Conservation (phyloP, 2,113 vertebrate species). For the Steatornis caripensis region DNA sequence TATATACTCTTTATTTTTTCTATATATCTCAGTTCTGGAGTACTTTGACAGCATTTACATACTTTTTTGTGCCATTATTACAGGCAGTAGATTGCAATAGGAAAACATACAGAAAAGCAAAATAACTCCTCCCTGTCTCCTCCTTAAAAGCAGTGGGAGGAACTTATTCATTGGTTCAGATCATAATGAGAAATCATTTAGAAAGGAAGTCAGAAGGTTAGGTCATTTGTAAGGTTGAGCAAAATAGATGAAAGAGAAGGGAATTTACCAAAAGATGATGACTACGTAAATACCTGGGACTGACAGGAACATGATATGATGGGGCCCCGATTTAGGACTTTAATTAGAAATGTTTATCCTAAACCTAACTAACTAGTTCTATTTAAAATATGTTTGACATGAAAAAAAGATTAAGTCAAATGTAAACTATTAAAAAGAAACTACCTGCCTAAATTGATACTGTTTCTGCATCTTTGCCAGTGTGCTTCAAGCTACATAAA, state of each 20-base stretch:
- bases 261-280: background rate
- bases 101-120: background rate
- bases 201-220: background rate
- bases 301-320: background rate
- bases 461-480: background rate
- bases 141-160: background rate
- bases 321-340: background rate
- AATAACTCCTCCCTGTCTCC: background rate
- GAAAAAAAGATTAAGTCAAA: background rate
- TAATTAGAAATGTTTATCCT: background rate
- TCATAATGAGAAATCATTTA: background rate
- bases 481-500: background rate
- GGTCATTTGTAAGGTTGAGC: background rate
- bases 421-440: background rate
- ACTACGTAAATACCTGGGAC: background rate
- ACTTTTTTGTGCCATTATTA: background rate
- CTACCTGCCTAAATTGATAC: background rate
- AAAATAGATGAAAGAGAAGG: background rate
- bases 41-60: background rate
- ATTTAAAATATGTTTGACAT: background rate
- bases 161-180: background rate
- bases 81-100: background rate
- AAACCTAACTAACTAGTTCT: background rate
- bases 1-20: background rate
- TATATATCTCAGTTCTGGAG: background rate